A percentile compares a stretch with the other conserved stretches of the same genome.
Evolutionary conservation across 1,140 invertebrate species (phyloP).

Genomic region (Caenorhabditis brenneri): DNA sequence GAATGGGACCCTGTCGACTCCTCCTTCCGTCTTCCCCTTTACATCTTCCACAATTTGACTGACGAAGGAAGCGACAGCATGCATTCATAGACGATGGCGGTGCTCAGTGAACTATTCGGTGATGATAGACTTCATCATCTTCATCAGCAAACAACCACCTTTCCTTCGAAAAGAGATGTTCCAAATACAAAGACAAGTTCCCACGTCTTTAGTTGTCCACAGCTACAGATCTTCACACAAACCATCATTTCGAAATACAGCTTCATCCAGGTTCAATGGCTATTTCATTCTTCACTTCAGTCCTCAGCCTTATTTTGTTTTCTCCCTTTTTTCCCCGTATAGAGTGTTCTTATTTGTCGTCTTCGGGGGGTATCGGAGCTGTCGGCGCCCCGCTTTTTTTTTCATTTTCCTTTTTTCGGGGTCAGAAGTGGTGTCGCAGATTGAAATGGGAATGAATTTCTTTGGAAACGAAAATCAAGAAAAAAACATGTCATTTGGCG

Average conservation of each 20-base stretch:
- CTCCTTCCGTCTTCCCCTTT: not conserved
- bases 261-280: not conserved
- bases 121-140: not conserved
- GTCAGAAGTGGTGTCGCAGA: not conserved
- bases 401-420: conserved; percentile 5
- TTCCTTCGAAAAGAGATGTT: not conserved
- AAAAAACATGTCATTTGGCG: not conserved
- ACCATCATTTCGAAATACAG: not conserved
- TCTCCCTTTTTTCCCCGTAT: not conserved
- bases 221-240: too few species aligned
- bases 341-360: conserved; percentile 36
- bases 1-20: conserved; percentile 2
- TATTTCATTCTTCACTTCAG: not conserved
- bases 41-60: not conserved
- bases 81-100: conserved; percentile 14
- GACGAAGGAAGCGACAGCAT: not conserved
- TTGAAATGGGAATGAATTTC: not conserved
- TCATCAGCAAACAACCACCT: not conserved
- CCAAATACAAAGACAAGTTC: too few species aligned
- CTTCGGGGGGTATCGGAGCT: not conserved
- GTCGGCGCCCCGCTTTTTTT: conserved; percentile 25
- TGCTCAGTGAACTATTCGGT: conserved; percentile 19
- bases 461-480: not conserved
- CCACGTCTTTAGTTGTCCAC: too few species aligned
- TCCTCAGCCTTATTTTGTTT: not conserved